Evolutionary conservation across 1,140 invertebrate genomes (phyloP), one percentile per base, ranked within the genome.

Genomic region (Bombus huntii): DNA sequence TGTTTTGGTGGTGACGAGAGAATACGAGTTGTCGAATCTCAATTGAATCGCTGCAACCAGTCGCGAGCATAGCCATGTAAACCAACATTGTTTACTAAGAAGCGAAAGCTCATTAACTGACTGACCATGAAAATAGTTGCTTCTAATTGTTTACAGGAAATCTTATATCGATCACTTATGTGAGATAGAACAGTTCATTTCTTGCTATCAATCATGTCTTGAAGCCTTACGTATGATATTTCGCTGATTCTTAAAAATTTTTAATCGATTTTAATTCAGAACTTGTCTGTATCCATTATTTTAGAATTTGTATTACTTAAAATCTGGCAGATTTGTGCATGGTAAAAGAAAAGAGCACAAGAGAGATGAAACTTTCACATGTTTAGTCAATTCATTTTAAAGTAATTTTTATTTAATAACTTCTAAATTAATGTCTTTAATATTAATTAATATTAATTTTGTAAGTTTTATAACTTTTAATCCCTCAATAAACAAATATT

Each of bases 1-100:
- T 68, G 85, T 89, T 90, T 89, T 57, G 75, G 68, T 80, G 74
- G 66, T 80, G 70, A 80, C 65, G 57, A 73, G 68, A 44, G 31
- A 62, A 15, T 9, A 81, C 13, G 34, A 68, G 57, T 37, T 57
- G 71, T 34, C 39, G 57, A 82, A 74, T 74, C 71, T 37, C 37
- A 72, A 74, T 82, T 47, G 42, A 22, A 75, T 62, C 42, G 31
- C 5, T 15, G n/a, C 25, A 31, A 80, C 65, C 39, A 37, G n/a
- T 37, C 65, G 31, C 70, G 47, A 12, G 42, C 3, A 12, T 10
- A 10, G 18, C 10, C 25, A 6, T 42, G 59, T 28, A 57, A 42
- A 39, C 8, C 25, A 47, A 22, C 47, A 31, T 42, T 10, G 42
- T 25, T 15, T 18, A 34, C 2, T 66, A 34, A 83, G 12, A 75